phyloP scores from a whole-genome alignment of 2,888 invertebrate species.

The Leucophenga montana region DNA sequence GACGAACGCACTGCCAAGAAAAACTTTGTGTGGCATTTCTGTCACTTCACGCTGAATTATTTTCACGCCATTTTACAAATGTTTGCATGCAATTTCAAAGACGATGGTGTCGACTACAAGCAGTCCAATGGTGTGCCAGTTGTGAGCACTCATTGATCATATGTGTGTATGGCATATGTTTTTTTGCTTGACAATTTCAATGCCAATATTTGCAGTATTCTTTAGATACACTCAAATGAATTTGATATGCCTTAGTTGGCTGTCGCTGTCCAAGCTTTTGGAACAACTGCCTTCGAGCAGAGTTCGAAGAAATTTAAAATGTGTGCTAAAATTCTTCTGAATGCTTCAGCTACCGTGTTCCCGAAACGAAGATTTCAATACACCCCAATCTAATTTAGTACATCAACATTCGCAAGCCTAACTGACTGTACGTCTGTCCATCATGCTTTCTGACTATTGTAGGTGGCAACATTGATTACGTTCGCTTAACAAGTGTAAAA shows the following conservation, averaged over 20 bases:
- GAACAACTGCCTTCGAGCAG: conserved; percentile 22
- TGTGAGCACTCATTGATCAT: conserved; percentile 24
- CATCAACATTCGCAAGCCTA: no score
- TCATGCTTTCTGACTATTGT: no score
- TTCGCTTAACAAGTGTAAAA: conserved; percentile 58
- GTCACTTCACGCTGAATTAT: conserved; percentile 66
- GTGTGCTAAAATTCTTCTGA: no score
- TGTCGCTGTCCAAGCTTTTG: conserved; percentile 36
- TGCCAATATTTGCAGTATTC: conserved; percentile 67
- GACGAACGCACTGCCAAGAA: conserved; percentile 9
- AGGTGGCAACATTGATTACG: conserved; percentile 27
- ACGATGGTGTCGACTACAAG: conserved; percentile 54
- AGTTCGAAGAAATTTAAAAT: no score
- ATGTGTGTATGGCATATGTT: conserved; percentile 64
- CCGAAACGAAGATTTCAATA: background rate
- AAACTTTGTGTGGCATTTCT: conserved; percentile 60
- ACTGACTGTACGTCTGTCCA: background rate
- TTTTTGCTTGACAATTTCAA: conserved; percentile 67
- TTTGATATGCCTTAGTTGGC: conserved; percentile 67
- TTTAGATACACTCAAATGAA: conserved; percentile 65
- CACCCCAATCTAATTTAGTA: background rate
- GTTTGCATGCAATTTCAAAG: conserved; percentile 56
- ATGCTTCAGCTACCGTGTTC: background rate
- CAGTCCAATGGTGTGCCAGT: conserved; percentile 11
- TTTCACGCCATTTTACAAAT: conserved; percentile 67